phyloP scores from a whole-genome alignment of 2,797 vertebrate species.

The Huso huso region DNA sequence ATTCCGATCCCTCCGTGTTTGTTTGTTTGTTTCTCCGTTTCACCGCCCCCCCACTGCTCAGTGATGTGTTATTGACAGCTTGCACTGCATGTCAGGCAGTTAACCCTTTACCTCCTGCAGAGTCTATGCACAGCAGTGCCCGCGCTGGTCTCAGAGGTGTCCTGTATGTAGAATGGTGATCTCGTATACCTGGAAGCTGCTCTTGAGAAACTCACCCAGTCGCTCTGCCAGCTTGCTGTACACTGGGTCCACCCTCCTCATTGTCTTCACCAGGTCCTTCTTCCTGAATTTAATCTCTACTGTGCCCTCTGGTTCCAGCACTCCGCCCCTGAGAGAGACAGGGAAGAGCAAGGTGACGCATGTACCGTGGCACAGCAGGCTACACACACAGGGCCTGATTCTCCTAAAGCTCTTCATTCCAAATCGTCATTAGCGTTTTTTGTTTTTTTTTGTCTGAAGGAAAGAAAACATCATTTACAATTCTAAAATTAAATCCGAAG shows the following conservation, averaged over 20 bases:
- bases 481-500: too few relatives aligned
- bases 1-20: background rate
- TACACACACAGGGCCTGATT: background rate
- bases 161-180: too few relatives aligned
- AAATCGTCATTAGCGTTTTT: background rate
- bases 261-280: slow-evolving; percentile 95
- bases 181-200: too few relatives aligned
- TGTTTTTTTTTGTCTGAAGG: too few relatives aligned
- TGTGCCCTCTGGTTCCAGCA: slow-evolving; percentile 90
- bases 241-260: slow-evolving; percentile 84
- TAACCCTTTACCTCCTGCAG: too few relatives aligned
- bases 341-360: background rate
- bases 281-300: slow-evolving; percentile 93
- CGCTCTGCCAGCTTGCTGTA: slow-evolving; percentile 80
- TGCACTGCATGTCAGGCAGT: background rate
- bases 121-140: background rate
- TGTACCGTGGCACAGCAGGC: too few relatives aligned
- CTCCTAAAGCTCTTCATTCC: background rate
- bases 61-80: too few relatives aligned
- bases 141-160: too few relatives aligned
- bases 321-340: slow-evolving; percentile 67
- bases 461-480: background rate
- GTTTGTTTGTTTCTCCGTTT: background rate
- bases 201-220: slow-evolving; percentile 62
- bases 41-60: background rate